These are phyloP conservation scores for Patella ulyssiponensis DNA, from an alignment of 2,888 invertebrate genomes.

Conservation along the genomic window DNA sequence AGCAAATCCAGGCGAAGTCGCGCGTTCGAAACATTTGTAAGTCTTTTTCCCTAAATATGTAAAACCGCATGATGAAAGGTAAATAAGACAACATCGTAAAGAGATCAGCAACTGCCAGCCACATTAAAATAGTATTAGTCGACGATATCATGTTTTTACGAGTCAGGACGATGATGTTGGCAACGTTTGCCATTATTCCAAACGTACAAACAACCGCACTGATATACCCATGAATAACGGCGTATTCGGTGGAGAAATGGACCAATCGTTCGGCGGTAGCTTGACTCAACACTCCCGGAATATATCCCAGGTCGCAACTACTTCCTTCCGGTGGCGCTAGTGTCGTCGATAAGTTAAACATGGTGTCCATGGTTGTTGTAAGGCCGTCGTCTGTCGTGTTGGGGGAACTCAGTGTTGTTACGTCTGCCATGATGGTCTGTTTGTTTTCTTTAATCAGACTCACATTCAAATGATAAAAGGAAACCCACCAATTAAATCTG, in stretches of 20 bases:
- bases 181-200: slow-evolving; percentile 89
- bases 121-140: slow-evolving; percentile 90
- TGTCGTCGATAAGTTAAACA: not conserved
- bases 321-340: not conserved
- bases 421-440: too few relatives aligned
- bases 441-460: too few relatives aligned
- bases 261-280: slow-evolving; percentile 38
- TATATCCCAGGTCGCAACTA: slow-evolving; percentile 14
- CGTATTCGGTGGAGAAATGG: slow-evolving; percentile 56
- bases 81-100: slow-evolving; percentile 92
- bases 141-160: slow-evolving; percentile 92
- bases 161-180: slow-evolving; percentile 92
- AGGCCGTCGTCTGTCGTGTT: too few relatives aligned
- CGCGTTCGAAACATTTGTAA: slow-evolving; percentile 55
- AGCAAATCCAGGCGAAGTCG: slow-evolving; percentile 71
- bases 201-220: slow-evolving; percentile 90
- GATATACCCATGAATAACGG: slow-evolving; percentile 84
- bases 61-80: slow-evolving; percentile 85
- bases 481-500: too few relatives aligned
- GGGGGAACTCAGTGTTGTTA: too few relatives aligned
- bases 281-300: slow-evolving; percentile 37
- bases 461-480: too few relatives aligned
- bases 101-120: slow-evolving; percentile 87
- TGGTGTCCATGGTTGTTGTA: too few relatives aligned
- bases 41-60: slow-evolving; percentile 34